Percentiles rank a stretch among this genome's conserved stretches.
Evolutionary conservation across 2,888 invertebrate species (phyloP).

Genomic region (Drosophila nigritarsus): DNA sequence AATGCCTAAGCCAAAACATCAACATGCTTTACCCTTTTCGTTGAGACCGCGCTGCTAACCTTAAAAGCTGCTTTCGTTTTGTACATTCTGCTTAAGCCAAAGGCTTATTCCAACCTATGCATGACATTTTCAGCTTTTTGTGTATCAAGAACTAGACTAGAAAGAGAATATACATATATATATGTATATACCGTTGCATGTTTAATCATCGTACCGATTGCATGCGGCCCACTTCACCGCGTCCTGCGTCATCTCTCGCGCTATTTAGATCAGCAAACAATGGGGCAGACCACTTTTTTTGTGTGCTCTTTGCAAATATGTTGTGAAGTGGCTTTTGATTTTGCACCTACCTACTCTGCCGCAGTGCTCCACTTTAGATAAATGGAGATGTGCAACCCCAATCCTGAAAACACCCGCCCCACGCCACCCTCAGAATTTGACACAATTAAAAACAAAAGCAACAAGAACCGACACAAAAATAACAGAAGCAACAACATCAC

Average conservation of each 20-base stretch:
- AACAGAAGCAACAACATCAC: slow-evolving; percentile 12
- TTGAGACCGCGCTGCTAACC: slow-evolving; percentile 10
- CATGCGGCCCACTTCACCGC: slow-evolving; percentile 2
- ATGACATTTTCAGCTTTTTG: slow-evolving; percentile 1
- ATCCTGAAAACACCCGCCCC: neutral
- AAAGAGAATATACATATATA: slow-evolving; percentile 3
- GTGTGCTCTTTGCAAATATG: slow-evolving; percentile 62
- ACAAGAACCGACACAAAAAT: slow-evolving; percentile 46
- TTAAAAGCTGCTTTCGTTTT: slow-evolving; percentile 19
- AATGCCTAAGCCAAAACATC: neutral
- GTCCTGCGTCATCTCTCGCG: neutral
- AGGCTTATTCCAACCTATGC: slow-evolving; percentile 14
- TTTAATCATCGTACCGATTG: slow-evolving; percentile 58
- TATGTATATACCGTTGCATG: slow-evolving; percentile 39
- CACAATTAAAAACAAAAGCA: slow-evolving; percentile 78
- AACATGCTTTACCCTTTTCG: neutral
- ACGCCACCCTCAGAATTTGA: slow-evolving; percentile 57
- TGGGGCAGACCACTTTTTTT: slow-evolving; percentile 38
- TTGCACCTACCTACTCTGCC: slow-evolving; percentile 69
- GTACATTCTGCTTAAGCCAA: neutral
- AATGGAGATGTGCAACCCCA: slow-evolving; percentile 22
- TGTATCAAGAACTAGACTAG: slow-evolving; percentile 36
- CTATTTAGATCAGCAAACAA: slow-evolving; percentile 49
- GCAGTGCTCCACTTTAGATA: slow-evolving; percentile 66
- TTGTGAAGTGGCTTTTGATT: slow-evolving; percentile 79